A percentile compares a stretch with the other conserved stretches of the same genome.
Evolutionary conservation across 2,113 vertebrate species (phyloP).

Genomic region (Lophius piscatorius): DNA sequence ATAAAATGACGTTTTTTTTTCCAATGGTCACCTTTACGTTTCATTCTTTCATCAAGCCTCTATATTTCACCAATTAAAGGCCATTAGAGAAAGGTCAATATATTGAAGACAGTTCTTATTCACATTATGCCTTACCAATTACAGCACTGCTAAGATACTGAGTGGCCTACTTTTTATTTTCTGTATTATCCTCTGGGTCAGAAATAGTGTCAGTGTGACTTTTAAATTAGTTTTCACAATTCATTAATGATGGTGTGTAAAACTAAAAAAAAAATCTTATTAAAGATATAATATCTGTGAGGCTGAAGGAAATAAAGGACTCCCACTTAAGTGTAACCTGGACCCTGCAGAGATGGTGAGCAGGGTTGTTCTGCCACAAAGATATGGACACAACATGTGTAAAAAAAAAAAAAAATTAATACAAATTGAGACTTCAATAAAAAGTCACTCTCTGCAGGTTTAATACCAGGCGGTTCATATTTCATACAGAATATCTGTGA

Average conservation of each 20-base stretch:
- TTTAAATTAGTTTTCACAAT: slow-evolving; percentile 5
- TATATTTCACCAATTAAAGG: too few species aligned
- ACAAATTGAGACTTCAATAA: too few species aligned
- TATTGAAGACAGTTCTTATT: slow-evolving; percentile 48
- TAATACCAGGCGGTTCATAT: not conserved
- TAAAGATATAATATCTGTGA: not conserved
- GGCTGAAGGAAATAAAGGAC: slow-evolving; percentile 10
- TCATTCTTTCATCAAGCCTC: slow-evolving; percentile 17
- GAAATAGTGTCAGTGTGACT: slow-evolving; percentile 13
- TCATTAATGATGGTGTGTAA: not conserved
- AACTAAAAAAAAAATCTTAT: not conserved
- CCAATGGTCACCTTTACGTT: not conserved
- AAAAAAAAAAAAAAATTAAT: not conserved
- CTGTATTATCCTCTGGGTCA: slow-evolving; percentile 40
- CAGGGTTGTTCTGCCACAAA: slow-evolving; percentile 28
- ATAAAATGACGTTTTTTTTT: not conserved
- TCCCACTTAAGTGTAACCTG: slow-evolving; percentile 27
- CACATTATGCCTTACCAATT: slow-evolving; percentile 44
- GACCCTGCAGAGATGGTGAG: slow-evolving; percentile 14
- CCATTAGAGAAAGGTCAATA: slow-evolving; percentile 40
- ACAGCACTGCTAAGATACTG: slow-evolving; percentile 13
- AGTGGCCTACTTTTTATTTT: slow-evolving; percentile 23
- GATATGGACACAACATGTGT: slow-evolving; percentile 5
- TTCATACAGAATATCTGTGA: slow-evolving; percentile 26
- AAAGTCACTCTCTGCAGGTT: slow-evolving; percentile 9